Base-by-base conservation (phyloP, 2,888 invertebrate genomes). In the Phyllotreta cruciferae region DNA sequence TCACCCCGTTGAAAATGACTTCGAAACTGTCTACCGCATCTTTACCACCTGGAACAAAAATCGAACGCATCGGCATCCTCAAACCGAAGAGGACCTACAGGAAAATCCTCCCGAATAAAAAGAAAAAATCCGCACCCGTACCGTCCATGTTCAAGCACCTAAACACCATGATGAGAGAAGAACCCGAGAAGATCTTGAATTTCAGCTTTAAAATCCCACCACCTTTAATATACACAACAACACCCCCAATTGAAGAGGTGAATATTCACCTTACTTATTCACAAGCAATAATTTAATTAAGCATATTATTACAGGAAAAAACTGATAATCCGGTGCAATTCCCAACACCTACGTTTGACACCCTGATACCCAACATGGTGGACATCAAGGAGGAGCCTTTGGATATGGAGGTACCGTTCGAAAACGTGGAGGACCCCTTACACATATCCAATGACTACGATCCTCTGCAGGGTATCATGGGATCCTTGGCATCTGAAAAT, bases 331-430 rank as follows among this genome's bases (percentile, higher is more conserved):
- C n/a, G n/a, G 9, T 6, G 6, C 34, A 7, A 13, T 47, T 47
- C 6, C 13, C 14, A 34, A 14, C 14, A 14, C 47, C 13, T 13
- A 47, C 47, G 1, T 47, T 47, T 6, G 47, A 47, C n/a, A 35
- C 49, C 8, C 11, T 11, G 14, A 35, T 6, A 6, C 9, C n/a
- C 6, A 37, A 4, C 8, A 9, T 11, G 7, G 55, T 54, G 10
- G 13, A 47, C 6, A 60, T 66, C 56, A 67, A 67, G 61, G 39
- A 67, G 14, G 67, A 66, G 47, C 63, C 64, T 3, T 7, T 45
- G n/a, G 63, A 63, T 53, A 47, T 41, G 45, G 38, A 50, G 36
- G 42, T 52, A 3, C 24, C 24, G 24, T 24, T 24, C 24, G 24
- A 24, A 24, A 24, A 24, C 52, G 35, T 4, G 6, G 63, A 65